Base-by-base conservation (phyloP, 1,140 invertebrate genomes). In the Neodiprion fabricii region DNA sequence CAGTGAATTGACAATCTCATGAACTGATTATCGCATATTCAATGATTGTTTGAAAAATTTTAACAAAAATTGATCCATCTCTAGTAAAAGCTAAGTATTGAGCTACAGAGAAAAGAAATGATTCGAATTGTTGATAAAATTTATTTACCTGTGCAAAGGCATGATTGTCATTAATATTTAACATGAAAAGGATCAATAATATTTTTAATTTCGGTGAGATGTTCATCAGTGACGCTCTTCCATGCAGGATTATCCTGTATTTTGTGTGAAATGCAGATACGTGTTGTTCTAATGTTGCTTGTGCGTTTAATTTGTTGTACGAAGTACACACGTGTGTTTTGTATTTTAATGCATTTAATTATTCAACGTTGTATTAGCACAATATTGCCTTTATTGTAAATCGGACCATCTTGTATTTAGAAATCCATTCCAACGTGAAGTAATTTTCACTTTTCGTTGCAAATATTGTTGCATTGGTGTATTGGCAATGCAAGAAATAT, bases 211-310 rank as follows among this genome's bases (percentile, higher is more conserved):
- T 40, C 28, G 28, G 28, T 40, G 28, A 40, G 28, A 40, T 61
- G 11, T 61, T 61, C 53, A 61, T 17, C 53, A 0, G 53, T 61
- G 11, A 61, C n/a, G 3, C 53, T 61, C 53, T 61, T 61, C n/a
- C 53, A 12, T 61, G n/a, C 53, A 61, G 5, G 28, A 61, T 61
- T 61, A 61, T 11, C 11, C 53, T 61, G 11, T 61, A 61, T 11
- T 61, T 61, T 61, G n/a, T 61, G 53, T 61, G 11, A 9, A 61
- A 61, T 74, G 71, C 9, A 71, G 74, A 70, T 76, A 81, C 68
- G 77, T 79, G 77, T 74, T 61, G 77, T 77, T 77, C 80, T 72
- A 83, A 70, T 79, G 65, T 76, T 79, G 79, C 80, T 81, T 83
- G 77, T 75, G 77, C 75, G 77, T 82, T 7, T 12, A 12, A 61